Conservation (phyloP, 2,888 invertebrate genomes). For the Serrognathus titanus region DNA sequence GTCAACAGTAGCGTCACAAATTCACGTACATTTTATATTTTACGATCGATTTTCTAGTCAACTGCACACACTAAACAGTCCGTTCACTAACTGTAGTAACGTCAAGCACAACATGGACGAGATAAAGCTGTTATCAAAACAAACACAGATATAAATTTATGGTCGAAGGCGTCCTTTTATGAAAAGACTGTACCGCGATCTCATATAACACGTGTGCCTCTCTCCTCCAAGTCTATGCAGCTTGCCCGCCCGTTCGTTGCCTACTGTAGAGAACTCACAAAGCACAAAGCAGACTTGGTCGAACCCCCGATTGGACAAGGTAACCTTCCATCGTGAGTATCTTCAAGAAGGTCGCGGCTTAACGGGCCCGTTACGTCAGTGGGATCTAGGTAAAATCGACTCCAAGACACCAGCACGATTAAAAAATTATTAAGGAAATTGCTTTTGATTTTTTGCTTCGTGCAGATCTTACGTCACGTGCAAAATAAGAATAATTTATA, state of each 20-base stretch:
- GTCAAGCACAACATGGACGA: neutral
- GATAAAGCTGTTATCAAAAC: conserved; percentile 19
- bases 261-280: conserved; percentile 14
- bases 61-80: neutral
- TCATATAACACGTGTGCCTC: conserved; percentile 13
- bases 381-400: conserved; percentile 16
- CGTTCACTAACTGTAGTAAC: neutral
- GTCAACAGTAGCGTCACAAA: neutral
- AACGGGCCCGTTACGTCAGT: conserved; percentile 14
- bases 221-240: neutral
- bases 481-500: no score
- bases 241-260: conserved; percentile 11
- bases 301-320: conserved; percentile 22
- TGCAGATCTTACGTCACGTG: no score
- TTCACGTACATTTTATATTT: neutral
- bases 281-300: conserved; percentile 12
- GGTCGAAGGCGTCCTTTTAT: conserved; percentile 15
- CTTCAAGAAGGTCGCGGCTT: conserved; percentile 15
- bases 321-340: conserved; percentile 20
- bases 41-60: neutral
- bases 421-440: no score
- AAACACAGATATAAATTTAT: conserved; percentile 12
- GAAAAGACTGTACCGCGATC: conserved; percentile 17
- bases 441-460: no score
- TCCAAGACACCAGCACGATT: neutral